Base-by-base conservation (phyloP, 2,797 vertebrate genomes). In the Gobio occitaniae region DNA sequence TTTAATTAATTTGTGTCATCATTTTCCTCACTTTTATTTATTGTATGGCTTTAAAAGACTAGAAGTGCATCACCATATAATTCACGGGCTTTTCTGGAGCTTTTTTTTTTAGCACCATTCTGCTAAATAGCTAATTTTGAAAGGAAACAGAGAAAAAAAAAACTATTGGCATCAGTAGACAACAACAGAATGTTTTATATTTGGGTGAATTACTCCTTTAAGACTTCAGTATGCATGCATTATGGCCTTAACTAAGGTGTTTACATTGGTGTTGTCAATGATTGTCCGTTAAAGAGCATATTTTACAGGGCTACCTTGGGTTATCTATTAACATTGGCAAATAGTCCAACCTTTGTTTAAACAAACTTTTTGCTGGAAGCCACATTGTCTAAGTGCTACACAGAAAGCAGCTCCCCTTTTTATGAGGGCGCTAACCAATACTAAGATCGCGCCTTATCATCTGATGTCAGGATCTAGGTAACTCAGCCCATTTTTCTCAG, bases 401-500 rank as follows among this genome's bases (percentile, higher is more conserved):
- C 21, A 76, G 44, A 71, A 76, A 76, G 83, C 59, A 78, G 52
- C 61, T 17, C 68, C 5, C 59, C 54, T 56, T 78, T 88, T 88
- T 84, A 86, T 78, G 59, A 88, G 72, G 6, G 71, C 41, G 12
- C 32, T 17, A 68, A 66, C 86, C 89, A 85, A 85, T 80, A 65
- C 88, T 47, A 75, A 88, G 86, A 38, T 80, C 3, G 78, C 68
- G 38, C 48, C 91, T 93, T 94, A 95, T 95, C 95, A 93, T 92
- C 87, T 92, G 90, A 93, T 92, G 91, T 93, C 90, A 94, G 84
- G 9, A 63, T 13, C 44, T 63, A 88, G 88, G 89, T 89, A 92
- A 92, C 88, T 78, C 79, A 83, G 81, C 74, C 38, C n/a, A 32
- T 21, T 70, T 52, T 12, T 87, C 84, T 78, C 91, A 91, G 92